Evolutionary conservation across 2,113 vertebrate genomes (phyloP), one percentile per base, ranked within the genome.

Genomic region (Pelobates fuscus): DNA sequence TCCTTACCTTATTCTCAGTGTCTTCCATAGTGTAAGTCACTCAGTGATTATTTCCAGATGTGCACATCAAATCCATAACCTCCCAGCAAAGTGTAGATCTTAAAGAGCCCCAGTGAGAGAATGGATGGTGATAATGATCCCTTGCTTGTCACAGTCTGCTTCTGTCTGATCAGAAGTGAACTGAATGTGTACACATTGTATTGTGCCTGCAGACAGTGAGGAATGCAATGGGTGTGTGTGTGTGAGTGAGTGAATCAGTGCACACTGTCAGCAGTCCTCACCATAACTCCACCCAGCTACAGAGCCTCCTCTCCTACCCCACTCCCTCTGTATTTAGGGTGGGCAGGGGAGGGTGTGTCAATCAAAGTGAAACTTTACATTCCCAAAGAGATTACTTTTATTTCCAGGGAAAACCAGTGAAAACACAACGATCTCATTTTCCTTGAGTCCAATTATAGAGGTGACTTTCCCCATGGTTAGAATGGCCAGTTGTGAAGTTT

Each of bases 151-250:
- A 37, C 32, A 37, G 32, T 37, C 3, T 49, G 44, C 15, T 49
- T 49, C 30, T 49, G 23, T 32, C 25, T 29, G 70, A 21, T 71
- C 70, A 71, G 62, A 71, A 72, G 70, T 72, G 59, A 63, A 29
- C 37, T 26, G 68, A 43, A 49, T 27, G 55, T 26, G 55, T 24
- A 26, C 69, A 23, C 32, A 30, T 3, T 37, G 29, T 1, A 71
- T 41, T n/a, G 18, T 20, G 59, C 7, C 27, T 62, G 43, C 60
- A 63, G 23, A 63, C 58, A n/a, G 25, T 63, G 27, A 54, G 70
- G 70, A 72, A 72, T 61, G 70, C 21, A 30, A 20, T 52, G 70
- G 70, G 70, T 72, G 70, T 72, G 70, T 52, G 59, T 63, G 70
- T 43, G 70, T 63, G 70, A 62, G 70, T 62, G 70, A 63, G 43